Percentiles rank a stretch among this genome's conserved stretches.
phyloP scores from a whole-genome alignment of 2,888 invertebrate genomes.

The Eudemis profundana region DNA sequence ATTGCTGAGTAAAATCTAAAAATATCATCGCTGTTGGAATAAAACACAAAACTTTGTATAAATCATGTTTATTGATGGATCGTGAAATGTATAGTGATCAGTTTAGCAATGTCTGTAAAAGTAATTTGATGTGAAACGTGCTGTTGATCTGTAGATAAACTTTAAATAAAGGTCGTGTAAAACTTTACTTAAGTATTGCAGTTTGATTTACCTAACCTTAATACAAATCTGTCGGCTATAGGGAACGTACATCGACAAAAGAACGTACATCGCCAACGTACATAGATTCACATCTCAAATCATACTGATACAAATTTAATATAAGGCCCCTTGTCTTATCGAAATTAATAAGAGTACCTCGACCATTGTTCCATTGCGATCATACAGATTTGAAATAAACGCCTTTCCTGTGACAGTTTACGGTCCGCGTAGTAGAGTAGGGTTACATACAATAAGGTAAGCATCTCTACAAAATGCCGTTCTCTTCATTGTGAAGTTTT shows the following conservation, averaged over 20 bases:
- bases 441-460: no score
- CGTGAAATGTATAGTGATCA: slow-evolving; percentile 61
- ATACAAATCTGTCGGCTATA: no score
- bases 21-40: no score
- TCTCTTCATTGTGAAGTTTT: no score
- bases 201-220: slow-evolving; percentile 26
- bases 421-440: no score
- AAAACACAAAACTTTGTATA: slow-evolving; percentile 54
- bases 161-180: slow-evolving; percentile 62
- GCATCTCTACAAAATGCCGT: no score
- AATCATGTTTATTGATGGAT: slow-evolving; percentile 74
- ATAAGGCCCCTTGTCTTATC: slow-evolving; percentile 11
- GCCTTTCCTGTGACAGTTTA: no score
- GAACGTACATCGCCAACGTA: no score
- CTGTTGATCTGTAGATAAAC: slow-evolving; percentile 58
- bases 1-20: no score
- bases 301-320: not conserved
- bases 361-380: no score
- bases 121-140: slow-evolving; percentile 57
- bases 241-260: no score
- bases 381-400: no score
- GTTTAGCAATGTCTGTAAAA: slow-evolving; percentile 49
- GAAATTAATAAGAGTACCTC: not conserved
- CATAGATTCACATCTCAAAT: not conserved
- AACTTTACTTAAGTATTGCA: slow-evolving; percentile 54